Evolutionary conservation across 2,113 vertebrate species (phyloP), one percentile per base, ranked within the genome.

Genomic region (Peromyscus leucopus): DNA sequence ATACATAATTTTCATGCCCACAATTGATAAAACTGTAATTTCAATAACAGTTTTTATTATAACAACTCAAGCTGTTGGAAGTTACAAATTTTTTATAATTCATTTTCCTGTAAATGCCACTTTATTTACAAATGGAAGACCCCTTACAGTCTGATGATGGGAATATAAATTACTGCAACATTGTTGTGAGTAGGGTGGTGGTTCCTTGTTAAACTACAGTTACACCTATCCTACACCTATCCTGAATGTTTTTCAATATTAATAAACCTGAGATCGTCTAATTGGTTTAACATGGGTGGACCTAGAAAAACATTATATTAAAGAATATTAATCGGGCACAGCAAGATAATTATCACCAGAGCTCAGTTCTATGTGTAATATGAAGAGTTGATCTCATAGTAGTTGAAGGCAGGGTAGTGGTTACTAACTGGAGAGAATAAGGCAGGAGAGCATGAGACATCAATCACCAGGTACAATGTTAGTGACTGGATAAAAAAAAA

Each of bases 51-150:
- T 72, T 36, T 96, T 31, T 48, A 51, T 69, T 67, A 78, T 88
- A 67, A 94, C 96, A 94, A 76, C 88, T 92, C 5, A 7, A 78
- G n/a, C 91, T 59, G 93, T 59, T 92, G 11, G 57, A 93, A 84
- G n/a, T 39, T 94, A 95, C 67, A 89, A 0, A 42, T 74, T 2
- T 57, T 84, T 17, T 67, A 86, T 21, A 63, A 80, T 61, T 94
- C 80, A 86, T 91, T 80, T 46, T 89, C 48, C 48, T 94, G 28
- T 85, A 39, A 88, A 55, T 72, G 48, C 13, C 57, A 57, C 67
- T 89, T 33, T 71, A 24, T 17, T 19, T 88, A 26, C 67, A 55
- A 17, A 39, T 72, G 33, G 63, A 79, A 36, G 2, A 80, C 5
- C 13, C 3, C 24, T 69, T 69, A 17, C 2, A 31, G 15, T 28